These are phyloP conservation scores for Dipodomys ordii DNA, from an alignment of 2,113 vertebrate genomes.

Conservation along the genomic window DNA sequence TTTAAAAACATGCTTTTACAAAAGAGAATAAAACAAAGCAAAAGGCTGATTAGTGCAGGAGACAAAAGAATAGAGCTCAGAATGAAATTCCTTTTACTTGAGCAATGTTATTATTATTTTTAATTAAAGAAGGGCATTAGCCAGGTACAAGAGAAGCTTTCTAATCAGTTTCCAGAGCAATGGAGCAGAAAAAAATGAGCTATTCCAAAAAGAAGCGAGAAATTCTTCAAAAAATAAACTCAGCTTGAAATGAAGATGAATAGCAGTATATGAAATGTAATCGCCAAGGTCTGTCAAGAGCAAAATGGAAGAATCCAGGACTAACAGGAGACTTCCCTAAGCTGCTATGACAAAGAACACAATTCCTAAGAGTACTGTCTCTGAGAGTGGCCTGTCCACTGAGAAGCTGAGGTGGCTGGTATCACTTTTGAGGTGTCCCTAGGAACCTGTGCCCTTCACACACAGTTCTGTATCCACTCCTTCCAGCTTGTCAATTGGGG, in stretches of 20 bases:
- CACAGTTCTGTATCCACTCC: neutral
- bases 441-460: neutral
- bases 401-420: neutral
- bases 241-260: neutral
- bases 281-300: neutral
- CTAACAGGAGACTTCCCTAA: neutral
- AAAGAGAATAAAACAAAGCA: neutral
- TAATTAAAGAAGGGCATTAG: neutral
- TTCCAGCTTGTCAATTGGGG: neutral
- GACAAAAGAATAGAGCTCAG: neutral
- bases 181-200: neutral
- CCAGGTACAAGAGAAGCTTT: neutral
- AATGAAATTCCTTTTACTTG: slow-evolving; percentile 21
- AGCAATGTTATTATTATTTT: neutral
- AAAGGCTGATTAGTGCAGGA: neutral
- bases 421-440: neutral
- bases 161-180: neutral
- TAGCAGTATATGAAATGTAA: neutral
- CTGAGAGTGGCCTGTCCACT: neutral
- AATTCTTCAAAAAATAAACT: slow-evolving; percentile 28
- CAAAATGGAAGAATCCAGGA: neutral
- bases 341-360: neutral
- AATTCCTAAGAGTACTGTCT: neutral
- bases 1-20: neutral
- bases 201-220: neutral